A percentile compares a stretch with the other conserved stretches of the same genome.
Conservation (phyloP, 2,888 invertebrate genomes). For the Cephus pygmeus region DNA sequence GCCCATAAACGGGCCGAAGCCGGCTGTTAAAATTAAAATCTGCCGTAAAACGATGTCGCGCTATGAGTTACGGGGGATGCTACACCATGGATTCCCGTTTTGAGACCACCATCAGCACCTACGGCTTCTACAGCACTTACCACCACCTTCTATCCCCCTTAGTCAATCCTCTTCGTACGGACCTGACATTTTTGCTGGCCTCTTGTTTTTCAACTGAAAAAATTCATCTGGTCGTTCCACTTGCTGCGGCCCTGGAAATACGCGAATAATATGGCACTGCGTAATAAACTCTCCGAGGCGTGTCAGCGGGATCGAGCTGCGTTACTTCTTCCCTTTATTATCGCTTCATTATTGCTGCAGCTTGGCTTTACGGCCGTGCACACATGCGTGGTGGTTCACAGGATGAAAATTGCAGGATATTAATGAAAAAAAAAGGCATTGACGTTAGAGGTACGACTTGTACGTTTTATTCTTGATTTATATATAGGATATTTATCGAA, state of each 20-base stretch:
- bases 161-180: neutral
- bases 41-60: slow-evolving; percentile 50
- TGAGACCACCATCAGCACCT: slow-evolving; percentile 6
- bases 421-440: neutral
- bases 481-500: neutral
- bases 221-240: neutral
- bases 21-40: slow-evolving; percentile 62
- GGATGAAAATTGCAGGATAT: neutral
- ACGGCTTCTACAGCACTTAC: neutral
- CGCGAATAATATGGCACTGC: slow-evolving; percentile 41
- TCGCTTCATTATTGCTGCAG: slow-evolving; percentile 60
- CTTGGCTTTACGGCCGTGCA: slow-evolving; percentile 53
- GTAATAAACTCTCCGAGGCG: slow-evolving; percentile 56
- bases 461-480: neutral
- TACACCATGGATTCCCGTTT: slow-evolving; percentile 3
- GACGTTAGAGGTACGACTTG: neutral
- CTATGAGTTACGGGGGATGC: slow-evolving; percentile 45
- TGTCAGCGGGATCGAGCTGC: slow-evolving; percentile 50
- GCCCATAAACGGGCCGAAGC: slow-evolving; percentile 56
- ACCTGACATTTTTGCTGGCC: neutral
- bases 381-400: neutral
- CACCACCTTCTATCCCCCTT: neutral
- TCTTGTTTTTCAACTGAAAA: neutral
- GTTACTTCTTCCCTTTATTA: slow-evolving; percentile 58
- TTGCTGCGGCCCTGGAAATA: neutral